A percentile compares a stretch with the other conserved stretches of the same genome.
These are phyloP conservation scores for mouse (Mus musculus) DNA, from an alignment of 2,113 vertebrate species.

Conservation along the genomic window GRCm39 chr11:54817001-54817500, in stretches of 20 bases:
- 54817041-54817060: not conserved
- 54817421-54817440: not conserved
- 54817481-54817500: not conserved
- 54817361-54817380: not conserved
- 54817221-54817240: not conserved
- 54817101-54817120: not conserved
- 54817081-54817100: not conserved
- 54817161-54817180: not conserved
- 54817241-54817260: not conserved
- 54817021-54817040: not conserved
- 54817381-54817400: not conserved
- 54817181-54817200: not conserved
- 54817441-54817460: not conserved
- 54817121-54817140: not conserved
- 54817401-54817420: not conserved
- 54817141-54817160: not conserved
- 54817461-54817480: not conserved
- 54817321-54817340: not conserved
- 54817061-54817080: not conserved
- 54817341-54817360: not conserved
- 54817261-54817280: not conserved
- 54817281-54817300: not conserved
- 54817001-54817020: not conserved
- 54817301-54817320: not conserved
- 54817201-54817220: not conserved